Evolutionary conservation across 2,888 invertebrate genomes (phyloP).

Genomic region (Drosophila neonasuta): DNA sequence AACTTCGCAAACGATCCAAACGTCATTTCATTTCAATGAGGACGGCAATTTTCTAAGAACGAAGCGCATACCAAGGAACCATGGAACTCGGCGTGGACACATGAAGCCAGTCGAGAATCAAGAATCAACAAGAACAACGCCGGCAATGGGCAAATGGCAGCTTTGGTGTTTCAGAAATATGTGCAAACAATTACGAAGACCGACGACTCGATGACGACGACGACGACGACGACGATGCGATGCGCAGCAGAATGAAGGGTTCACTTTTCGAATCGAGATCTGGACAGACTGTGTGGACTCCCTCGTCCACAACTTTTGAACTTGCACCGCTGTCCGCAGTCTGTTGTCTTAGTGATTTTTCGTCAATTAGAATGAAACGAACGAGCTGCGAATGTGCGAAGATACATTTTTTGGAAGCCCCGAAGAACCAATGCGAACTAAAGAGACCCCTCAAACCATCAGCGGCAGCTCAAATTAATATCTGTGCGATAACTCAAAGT

Average conservation of each 20-base stretch:
- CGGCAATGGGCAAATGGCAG: conserved; percentile 59
- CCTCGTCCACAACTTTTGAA: conserved; percentile 10
- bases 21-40: conserved; percentile 75
- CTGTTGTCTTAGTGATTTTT: conserved; percentile 65
- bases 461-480: conserved; percentile 77
- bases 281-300: conserved; percentile 12
- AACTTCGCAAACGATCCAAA: conserved; percentile 53
- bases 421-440: background rate
- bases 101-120: conserved; percentile 19
- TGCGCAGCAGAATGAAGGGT: conserved; percentile 27
- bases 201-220: conserved; percentile 4
- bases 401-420: conserved; percentile 65
- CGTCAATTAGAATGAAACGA: conserved; percentile 73
- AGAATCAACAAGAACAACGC: conserved; percentile 30
- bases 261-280: conserved; percentile 32
- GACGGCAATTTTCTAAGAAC: conserved; percentile 77
- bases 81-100: conserved; percentile 20
- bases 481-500: conserved; percentile 76
- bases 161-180: conserved; percentile 75
- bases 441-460: conserved; percentile 55
- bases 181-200: conserved; percentile 72
- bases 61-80: conserved; percentile 72
- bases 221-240: conserved; percentile 8
- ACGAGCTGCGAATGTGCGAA: conserved; percentile 75
- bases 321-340: conserved; percentile 25